Base-by-base conservation (phyloP, 2,888 invertebrate genomes). In the Magallana nippona region DNA sequence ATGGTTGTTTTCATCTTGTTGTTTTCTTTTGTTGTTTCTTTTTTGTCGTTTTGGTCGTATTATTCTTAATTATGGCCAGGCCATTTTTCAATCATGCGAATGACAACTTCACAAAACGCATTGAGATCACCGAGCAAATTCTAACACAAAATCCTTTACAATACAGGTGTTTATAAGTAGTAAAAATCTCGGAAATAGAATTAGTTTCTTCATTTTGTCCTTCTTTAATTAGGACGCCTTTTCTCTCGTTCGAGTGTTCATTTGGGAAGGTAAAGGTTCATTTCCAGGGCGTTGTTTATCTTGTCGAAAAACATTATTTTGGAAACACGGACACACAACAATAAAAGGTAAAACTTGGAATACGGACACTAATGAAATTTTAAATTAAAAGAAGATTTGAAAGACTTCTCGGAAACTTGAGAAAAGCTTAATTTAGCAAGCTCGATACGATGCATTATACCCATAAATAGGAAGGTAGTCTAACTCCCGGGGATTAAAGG, bases 261-360 rank as follows among this genome's bases (percentile, higher is more conserved):
- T 71, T 71, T 71, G 22, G 71, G 17, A 27, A 71, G 71, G 27
- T 44, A 71, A 71, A 71, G 71, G 71, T 71, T 71, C 71, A 71
- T 71, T 71, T 71, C 32, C 71, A 44, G 71, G 71, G 32, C 13
- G 22, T 27, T 71, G 71, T 71, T 71, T 71, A 71, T 27, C 71
- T 71, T 71, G 13, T 71, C 71, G 71, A 71, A 71, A 71, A 71
- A 71, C 71, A 71, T 71, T 71, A 71, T 71, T 71, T 71, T 71
- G 71, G 71, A 71, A 71, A 71, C 71, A 71, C 71, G 71, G 71
- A 71, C 71, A 71, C 22, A 13, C 32, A 27, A 71, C 71, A 71
- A 71, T 71, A 71, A 71, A 71, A 71, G 71, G 71, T 71, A 71
- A 71, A 22, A 71, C 71, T 27, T 22, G 27, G 71, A 32, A 22